A percentile compares a stretch with the other conserved stretches of the same genome.
Conservation (phyloP, 1,140 invertebrate species). For the Scaptomyza pallida region DNA sequence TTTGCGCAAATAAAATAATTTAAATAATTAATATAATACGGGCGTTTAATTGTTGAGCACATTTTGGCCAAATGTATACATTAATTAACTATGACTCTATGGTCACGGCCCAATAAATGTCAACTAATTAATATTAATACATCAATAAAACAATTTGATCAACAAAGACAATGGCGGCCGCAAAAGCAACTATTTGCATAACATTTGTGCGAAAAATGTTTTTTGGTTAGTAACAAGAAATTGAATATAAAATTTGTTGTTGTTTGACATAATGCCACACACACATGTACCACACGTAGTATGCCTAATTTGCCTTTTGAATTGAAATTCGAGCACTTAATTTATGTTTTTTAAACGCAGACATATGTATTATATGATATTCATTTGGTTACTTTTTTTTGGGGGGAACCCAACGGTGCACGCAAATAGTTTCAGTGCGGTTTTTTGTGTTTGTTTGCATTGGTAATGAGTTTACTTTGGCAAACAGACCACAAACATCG, state of each 20-base stretch:
- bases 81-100: slow-evolving; percentile 73
- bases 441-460: slow-evolving; percentile 77
- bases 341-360: background rate
- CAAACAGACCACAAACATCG: slow-evolving; percentile 65
- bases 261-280: background rate
- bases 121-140: slow-evolving; percentile 72
- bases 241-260: slow-evolving; percentile 14
- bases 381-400: slow-evolving; percentile 42
- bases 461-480: slow-evolving; percentile 81
- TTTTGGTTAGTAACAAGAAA: background rate
- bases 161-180: slow-evolving; percentile 50
- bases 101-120: slow-evolving; percentile 39
- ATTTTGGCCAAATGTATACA: slow-evolving; percentile 51
- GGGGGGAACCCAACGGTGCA: slow-evolving; percentile 18
- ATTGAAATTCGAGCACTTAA: slow-evolving; percentile 56
- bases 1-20: slow-evolving; percentile 37
- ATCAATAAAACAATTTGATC: slow-evolving; percentile 69
- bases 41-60: slow-evolving; percentile 29
- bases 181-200: slow-evolving; percentile 44
- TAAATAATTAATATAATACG: slow-evolving; percentile 40
- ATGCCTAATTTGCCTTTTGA: slow-evolving; percentile 36
- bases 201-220: slow-evolving; percentile 27
- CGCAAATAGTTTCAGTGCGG: slow-evolving; percentile 63
- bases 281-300: slow-evolving; percentile 22
- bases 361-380: slow-evolving; percentile 48